Evolutionary conservation across 2,797 vertebrate genomes (phyloP), one percentile per base, ranked within the genome.

Genomic region (Poecile montanus): DNA sequence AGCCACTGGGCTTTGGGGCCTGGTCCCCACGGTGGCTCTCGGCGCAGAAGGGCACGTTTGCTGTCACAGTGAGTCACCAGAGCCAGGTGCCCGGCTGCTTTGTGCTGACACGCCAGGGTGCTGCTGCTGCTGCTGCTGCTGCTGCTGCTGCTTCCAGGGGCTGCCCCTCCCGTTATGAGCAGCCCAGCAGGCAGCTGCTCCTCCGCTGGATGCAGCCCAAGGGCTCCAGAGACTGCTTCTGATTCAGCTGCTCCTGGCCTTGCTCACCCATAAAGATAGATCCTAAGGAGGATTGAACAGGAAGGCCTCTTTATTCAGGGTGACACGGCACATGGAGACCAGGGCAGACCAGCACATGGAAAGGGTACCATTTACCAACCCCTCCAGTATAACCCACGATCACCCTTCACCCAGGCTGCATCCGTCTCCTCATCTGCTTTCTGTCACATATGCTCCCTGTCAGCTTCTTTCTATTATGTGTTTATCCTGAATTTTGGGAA

Each of bases 381-480:
- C 53, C 19, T 67, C 53, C 3, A 76, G 29, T 42, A 42, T 8
- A 91, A 30, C 36, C 83, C 50, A 38, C 1, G 1, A 63, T 17
- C 5, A 11, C 19, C 34, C 72, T 83, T 79, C 65, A 32, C 30
- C 51, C 14, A 27, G 32, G 57, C 6, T 74, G 42, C 57, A 77
- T 45, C 63, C 66, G 60, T 30, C 89, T 63, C 54, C 88, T 60
- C 77, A 75, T 75, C 77, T 81, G 54, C 91, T 56, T 77, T 70
- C 71, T 71, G 56, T 70, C 87, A 73, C 8, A 2, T 51, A 29
- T 11, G 34, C 53, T 82, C 71, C 56, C 51, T 84, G 44, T 22
- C 74, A 45, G 44, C 44, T 66, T 75, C 54, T 57, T 66, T 75
- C 54, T 57, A 21, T 65, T 70, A 32, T 6, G 17, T 58, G 42